Conservation (phyloP, 2,888 invertebrate species). For the Dione vanillae region DNA sequence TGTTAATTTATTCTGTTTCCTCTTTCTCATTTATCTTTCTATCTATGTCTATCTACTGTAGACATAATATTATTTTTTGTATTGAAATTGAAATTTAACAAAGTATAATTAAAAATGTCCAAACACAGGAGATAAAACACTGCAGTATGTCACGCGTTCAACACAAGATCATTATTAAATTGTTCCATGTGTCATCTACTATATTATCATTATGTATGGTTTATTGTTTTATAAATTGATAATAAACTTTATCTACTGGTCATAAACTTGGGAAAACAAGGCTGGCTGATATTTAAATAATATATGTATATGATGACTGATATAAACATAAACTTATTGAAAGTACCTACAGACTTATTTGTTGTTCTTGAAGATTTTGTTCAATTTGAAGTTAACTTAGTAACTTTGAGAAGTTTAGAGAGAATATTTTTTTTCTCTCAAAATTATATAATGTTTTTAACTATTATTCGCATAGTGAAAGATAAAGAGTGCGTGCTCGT, state of each 20-base stretch:
- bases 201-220: constrained; percentile 7
- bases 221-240: constrained; percentile 21
- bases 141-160: background rate
- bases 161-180: constrained; percentile 10
- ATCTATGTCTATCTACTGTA: no score
- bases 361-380: no score
- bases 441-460: no score
- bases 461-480: no score
- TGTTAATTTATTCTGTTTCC: no score
- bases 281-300: constrained; percentile 10
- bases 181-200: constrained; percentile 13
- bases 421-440: no score
- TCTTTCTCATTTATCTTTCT: no score
- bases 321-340: background rate
- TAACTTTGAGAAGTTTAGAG: no score
- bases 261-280: constrained; percentile 14
- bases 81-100: no score
- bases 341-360: background rate
- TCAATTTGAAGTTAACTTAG: no score
- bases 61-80: no score
- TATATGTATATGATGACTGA: constrained; percentile 5
- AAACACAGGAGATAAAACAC: background rate
- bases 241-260: constrained; percentile 14
- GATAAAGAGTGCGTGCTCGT: no score
- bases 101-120: background rate